These are phyloP conservation scores for Lagria hirta DNA, from an alignment of 2,888 invertebrate genomes.

Conservation along the genomic window DNA sequence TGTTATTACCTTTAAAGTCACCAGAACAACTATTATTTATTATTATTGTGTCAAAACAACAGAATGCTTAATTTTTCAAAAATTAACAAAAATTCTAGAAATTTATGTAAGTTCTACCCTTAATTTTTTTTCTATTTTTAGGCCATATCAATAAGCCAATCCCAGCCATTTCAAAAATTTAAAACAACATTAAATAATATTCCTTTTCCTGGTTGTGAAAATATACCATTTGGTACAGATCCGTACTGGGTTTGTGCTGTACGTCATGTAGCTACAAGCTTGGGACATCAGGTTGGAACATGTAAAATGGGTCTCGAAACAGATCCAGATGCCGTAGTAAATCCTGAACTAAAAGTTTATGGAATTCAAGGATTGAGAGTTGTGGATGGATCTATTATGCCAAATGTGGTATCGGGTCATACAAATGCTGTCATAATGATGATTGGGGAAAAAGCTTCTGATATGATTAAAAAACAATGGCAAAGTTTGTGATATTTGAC, in stretches of 20 bases:
- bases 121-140: conserved; percentile 48
- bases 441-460: conserved; percentile 63
- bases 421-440: conserved; percentile 60
- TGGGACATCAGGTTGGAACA: conserved; percentile 67
- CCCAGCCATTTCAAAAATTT: conserved; percentile 57
- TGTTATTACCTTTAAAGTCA: too few relatives aligned
- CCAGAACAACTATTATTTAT: too few relatives aligned
- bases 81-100: too few relatives aligned
- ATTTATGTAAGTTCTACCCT: too few relatives aligned
- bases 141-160: conserved; percentile 60
- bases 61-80: too few relatives aligned
- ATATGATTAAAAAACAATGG: conserved; percentile 57
- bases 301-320: conserved; percentile 56
- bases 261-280: conserved; percentile 67
- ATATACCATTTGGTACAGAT: conserved; percentile 63
- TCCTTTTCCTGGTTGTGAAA: conserved; percentile 70
- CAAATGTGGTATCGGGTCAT: conserved; percentile 59
- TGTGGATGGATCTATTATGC: conserved; percentile 63
- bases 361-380: conserved; percentile 59
- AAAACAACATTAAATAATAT: conserved; percentile 58
- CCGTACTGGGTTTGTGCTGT: conserved; percentile 75
- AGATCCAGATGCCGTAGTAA: conserved; percentile 55
- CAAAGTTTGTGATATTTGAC: too few relatives aligned
- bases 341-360: conserved; percentile 54
- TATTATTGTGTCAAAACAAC: too few relatives aligned